These are phyloP conservation scores for Irena cyanogastra DNA, from an alignment of 2,113 vertebrate species.

Conservation along the genomic window DNA sequence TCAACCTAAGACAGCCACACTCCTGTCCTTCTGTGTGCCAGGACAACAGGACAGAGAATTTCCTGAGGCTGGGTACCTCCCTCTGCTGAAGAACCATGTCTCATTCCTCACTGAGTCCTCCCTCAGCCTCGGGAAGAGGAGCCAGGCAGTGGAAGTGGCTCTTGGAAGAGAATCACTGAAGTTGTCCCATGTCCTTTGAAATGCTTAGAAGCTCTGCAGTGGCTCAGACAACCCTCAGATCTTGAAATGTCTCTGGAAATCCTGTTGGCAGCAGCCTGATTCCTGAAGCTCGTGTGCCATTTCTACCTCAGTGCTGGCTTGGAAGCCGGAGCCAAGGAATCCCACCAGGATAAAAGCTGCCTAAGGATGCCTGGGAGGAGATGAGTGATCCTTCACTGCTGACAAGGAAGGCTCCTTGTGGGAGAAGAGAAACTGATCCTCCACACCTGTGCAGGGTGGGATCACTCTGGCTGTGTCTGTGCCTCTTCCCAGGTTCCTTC, in stretches of 20 bases:
- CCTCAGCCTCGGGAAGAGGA: not conserved
- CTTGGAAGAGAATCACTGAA: not conserved
- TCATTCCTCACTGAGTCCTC: not conserved
- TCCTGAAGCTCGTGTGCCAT: not conserved
- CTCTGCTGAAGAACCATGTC: rapidly evolving
- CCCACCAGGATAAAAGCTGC: not conserved
- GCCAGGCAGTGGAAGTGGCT: not conserved
- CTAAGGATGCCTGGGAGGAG: not conserved
- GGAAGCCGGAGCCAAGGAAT: not conserved
- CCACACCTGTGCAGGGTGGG: not conserved
- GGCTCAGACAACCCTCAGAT: not conserved
- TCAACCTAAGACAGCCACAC: too few relatives aligned
- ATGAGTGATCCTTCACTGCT: not conserved
- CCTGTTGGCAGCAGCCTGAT: not conserved
- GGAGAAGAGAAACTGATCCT: not conserved
- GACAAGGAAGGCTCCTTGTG: not conserved
- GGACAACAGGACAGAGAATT: not conserved
- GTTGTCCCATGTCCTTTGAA: not conserved
- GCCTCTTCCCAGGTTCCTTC: not conserved
- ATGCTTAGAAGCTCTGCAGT: not conserved
- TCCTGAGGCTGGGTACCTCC: not conserved
- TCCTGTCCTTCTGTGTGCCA: not conserved
- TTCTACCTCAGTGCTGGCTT: not conserved
- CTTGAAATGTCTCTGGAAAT: not conserved
- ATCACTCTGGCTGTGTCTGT: not conserved